Conservation (phyloP, 2,797 vertebrate species). For the Danio kyathit region DNA sequence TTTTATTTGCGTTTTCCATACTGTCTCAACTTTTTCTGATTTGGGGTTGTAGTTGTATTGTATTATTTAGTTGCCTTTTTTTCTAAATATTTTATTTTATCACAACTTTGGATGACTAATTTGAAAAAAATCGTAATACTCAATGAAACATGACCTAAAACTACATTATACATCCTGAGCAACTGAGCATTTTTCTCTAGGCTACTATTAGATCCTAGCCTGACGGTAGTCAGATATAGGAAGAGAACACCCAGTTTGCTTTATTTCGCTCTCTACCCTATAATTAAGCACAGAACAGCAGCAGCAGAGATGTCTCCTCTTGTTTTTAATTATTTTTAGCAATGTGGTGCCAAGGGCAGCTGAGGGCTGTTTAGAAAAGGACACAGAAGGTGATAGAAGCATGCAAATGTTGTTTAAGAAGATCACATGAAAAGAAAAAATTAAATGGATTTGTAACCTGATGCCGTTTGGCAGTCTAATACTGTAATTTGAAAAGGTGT, state of each 20-base stretch:
- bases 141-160: neutral
- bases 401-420: constrained; percentile 12
- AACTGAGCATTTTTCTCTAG: neutral
- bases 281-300: constrained; percentile 66
- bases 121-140: neutral
- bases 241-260: constrained; percentile 8
- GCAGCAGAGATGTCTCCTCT: constrained; percentile 59
- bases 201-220: neutral
- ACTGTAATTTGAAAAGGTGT: constrained; percentile 42
- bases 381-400: constrained; percentile 48
- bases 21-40: too few relatives aligned
- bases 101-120: too few relatives aligned
- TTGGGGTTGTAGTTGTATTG: too few relatives aligned
- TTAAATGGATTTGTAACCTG: neutral
- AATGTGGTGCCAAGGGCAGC: constrained; percentile 59
- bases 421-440: constrained; percentile 28
- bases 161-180: neutral
- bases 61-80: too few relatives aligned
- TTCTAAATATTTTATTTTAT: too few relatives aligned
- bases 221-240: neutral
- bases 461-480: neutral
- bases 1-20: too few relatives aligned
- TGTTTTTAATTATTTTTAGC: constrained; percentile 71
- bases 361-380: constrained; percentile 46
- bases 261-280: constrained; percentile 59